Conservation (phyloP, 2,888 invertebrate genomes). For the Adela reaumurella region DNA sequence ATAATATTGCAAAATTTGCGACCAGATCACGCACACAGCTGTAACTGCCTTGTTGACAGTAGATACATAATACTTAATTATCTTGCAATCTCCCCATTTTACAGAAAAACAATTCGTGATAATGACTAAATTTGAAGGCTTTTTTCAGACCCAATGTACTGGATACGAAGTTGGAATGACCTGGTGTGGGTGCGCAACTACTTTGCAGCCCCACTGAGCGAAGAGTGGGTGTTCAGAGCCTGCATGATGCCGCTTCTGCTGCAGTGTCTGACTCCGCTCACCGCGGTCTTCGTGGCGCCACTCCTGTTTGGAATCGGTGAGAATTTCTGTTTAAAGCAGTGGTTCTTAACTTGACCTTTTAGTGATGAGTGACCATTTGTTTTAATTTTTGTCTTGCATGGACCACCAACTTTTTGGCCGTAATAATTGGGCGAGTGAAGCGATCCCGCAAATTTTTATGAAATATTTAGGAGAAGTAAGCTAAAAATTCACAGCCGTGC, state of each 20-base stretch:
- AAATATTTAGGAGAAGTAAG: too few species aligned
- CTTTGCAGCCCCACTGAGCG: constrained; percentile 87
- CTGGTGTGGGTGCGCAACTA: constrained; percentile 86
- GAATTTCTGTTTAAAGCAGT: too few species aligned
- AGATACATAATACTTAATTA: background rate
- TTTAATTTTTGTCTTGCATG: too few species aligned
- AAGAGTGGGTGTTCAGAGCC: constrained; percentile 93
- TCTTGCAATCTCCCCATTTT: constrained; percentile 2
- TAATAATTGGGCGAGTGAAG: too few species aligned
- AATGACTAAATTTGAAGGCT: constrained; percentile 1
- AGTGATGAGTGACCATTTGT: too few species aligned
- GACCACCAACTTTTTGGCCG: too few species aligned
- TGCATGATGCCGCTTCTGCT: constrained; percentile 91
- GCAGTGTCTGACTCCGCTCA: constrained; percentile 72
- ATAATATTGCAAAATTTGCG: too few species aligned
- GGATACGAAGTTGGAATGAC: constrained; percentile 69
- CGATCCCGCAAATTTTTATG: too few species aligned
- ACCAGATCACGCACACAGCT: too few species aligned
- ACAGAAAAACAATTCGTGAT: background rate
- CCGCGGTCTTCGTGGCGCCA: constrained; percentile 80
- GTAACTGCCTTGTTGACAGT: too few species aligned
- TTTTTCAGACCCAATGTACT: constrained; percentile 63
- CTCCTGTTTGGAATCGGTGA: constrained; percentile 86
- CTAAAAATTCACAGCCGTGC: too few species aligned
- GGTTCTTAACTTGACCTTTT: too few species aligned